phyloP scores from a whole-genome alignment of 2,113 vertebrate genomes.

The Thymallus thymallus region DNA sequence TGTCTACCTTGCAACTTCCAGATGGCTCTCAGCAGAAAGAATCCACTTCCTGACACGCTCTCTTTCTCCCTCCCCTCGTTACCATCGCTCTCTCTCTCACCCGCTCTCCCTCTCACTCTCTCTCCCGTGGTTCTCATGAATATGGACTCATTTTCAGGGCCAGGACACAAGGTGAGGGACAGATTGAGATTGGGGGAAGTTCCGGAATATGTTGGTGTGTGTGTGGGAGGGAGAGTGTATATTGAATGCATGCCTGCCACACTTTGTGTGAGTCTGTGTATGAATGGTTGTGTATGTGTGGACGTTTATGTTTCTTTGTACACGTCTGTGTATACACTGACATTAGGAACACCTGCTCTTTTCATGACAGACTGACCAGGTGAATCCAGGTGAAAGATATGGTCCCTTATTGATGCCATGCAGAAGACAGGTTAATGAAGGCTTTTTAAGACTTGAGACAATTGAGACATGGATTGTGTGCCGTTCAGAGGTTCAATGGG shows the following conservation, averaged over 20 bases:
- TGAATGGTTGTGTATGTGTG: neutral
- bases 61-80: constrained; percentile 22
- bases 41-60: constrained; percentile 69
- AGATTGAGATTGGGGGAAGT: constrained; percentile 26
- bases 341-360: no score
- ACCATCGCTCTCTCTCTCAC: constrained; percentile 31
- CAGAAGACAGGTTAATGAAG: no score
- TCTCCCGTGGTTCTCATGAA: constrained; percentile 54
- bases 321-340: neutral
- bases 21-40: constrained; percentile 74
- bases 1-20: constrained; percentile 77
- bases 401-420: no score
- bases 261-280: neutral
- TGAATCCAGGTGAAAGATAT: no score
- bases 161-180: constrained; percentile 26
- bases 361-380: no score
- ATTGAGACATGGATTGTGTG: no score
- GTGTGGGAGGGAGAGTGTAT: constrained; percentile 10
- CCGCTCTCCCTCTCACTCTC: constrained; percentile 37
- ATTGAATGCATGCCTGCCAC: neutral
- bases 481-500: no score
- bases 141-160: constrained; percentile 55
- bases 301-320: neutral
- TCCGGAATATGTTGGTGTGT: neutral
- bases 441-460: no score